These are phyloP conservation scores for Epinephelus fuscoguttatus DNA, from an alignment of 2,113 vertebrate genomes.

Conservation along the genomic window DNA sequence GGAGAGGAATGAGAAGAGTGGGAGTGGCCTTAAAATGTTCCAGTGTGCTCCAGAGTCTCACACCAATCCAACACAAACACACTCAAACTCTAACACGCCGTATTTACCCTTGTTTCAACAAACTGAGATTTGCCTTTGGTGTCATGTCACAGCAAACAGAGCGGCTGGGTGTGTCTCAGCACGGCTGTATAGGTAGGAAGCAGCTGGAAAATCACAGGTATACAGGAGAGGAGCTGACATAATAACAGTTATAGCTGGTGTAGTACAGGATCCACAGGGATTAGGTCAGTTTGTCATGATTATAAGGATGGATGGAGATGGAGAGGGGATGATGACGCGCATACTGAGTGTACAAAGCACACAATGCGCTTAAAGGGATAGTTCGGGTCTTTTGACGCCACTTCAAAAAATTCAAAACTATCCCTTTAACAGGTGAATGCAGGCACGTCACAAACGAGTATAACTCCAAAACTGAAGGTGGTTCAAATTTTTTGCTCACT, in stretches of 20 bases:
- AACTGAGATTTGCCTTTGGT: slow-evolving; percentile 50
- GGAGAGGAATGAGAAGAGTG: neutral
- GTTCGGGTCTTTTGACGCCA: too few relatives aligned
- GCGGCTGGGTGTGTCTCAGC: slow-evolving; percentile 29
- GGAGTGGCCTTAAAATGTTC: neutral
- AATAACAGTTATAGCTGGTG: neutral
- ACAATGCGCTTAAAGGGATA: neutral
- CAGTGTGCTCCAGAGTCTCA: neutral
- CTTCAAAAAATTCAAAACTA: too few relatives aligned
- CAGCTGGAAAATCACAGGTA: slow-evolving; percentile 36
- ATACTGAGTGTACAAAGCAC: neutral
- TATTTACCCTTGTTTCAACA: slow-evolving; percentile 16
- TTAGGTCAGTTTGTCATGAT: slow-evolving; percentile 8
- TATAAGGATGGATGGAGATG: neutral
- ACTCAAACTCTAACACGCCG: neutral
- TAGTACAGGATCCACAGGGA: neutral
- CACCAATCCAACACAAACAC: neutral
- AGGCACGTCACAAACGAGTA: neutral
- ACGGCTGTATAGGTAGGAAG: neutral
- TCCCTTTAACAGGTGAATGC: neutral
- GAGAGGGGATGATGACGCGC: neutral
- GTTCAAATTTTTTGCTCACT: neutral
- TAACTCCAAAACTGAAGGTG: neutral
- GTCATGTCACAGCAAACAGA: slow-evolving; percentile 30
- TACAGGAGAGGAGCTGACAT: slow-evolving; percentile 5